These are phyloP conservation scores for Astropecten irregularis DNA, from an alignment of 53 echinoderm and acorn worm species.

Conservation along the genomic window DNA sequence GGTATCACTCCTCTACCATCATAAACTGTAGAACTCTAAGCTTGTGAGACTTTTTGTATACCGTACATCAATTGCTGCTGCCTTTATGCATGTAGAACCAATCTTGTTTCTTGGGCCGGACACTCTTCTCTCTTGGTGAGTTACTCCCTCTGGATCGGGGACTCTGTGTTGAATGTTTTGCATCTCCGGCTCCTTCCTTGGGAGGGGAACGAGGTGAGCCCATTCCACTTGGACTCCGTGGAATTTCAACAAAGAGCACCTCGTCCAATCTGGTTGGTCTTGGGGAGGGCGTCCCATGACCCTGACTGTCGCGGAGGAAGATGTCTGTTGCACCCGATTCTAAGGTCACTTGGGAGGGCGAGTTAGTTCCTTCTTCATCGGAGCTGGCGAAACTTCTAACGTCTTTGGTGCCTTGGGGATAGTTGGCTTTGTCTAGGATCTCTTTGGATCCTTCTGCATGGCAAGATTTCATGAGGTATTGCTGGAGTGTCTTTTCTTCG, in stretches of 20 bases:
- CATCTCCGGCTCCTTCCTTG: slow-evolving; percentile 46
- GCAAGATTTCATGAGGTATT: slow-evolving; percentile 34
- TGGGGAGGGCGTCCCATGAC: background rate
- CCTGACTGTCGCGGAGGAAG: background rate
- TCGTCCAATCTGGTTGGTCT: slow-evolving; percentile 42
- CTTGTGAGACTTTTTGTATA: too few species aligned
- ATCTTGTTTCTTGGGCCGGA: slow-evolving; percentile 80
- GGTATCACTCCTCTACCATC: too few species aligned
- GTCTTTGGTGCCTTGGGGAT: background rate
- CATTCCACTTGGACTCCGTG: slow-evolving; percentile 1
- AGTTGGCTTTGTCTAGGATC: background rate
- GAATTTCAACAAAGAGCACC: slow-evolving; percentile 76
- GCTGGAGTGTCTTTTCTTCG: slow-evolving; percentile 43
- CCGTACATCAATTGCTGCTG: slow-evolving; percentile 38
- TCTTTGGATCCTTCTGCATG: background rate
- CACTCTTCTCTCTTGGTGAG: slow-evolving; percentile 90
- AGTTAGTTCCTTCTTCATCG: background rate
- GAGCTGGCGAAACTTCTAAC: background rate
- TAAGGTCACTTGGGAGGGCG: slow-evolving; percentile 5
- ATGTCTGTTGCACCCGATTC: background rate
- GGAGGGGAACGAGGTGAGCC: slow-evolving; percentile 47
- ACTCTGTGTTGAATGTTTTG: slow-evolving; percentile 6
- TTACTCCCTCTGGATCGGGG: slow-evolving; percentile 57
- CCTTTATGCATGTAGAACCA: slow-evolving; percentile 64
- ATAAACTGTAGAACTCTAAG: too few species aligned